These are phyloP conservation scores for Oenanthe oenanthe DNA, from an alignment of 2,113 vertebrate genomes.

Conservation along the genomic window DNA sequence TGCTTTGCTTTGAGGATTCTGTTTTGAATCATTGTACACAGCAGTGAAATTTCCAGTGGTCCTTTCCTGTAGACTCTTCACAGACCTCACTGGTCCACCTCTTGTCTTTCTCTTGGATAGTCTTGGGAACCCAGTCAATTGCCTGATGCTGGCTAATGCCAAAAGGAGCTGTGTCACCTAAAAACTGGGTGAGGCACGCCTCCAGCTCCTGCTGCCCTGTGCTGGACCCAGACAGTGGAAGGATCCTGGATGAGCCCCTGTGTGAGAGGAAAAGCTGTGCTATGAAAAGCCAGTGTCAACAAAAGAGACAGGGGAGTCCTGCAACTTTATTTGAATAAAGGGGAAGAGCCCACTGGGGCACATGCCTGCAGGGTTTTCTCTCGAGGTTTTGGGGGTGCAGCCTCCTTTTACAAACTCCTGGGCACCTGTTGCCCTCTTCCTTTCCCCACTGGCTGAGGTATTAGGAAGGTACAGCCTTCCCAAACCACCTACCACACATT, in stretches of 20 bases:
- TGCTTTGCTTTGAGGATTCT: not conserved
- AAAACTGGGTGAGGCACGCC: rapidly evolving
- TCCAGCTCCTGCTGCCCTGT: not conserved
- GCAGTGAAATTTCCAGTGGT: not conserved
- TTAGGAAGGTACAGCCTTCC: not conserved
- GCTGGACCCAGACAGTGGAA: rapidly evolving
- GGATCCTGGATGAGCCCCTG: rapidly evolving
- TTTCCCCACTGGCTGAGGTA: not conserved
- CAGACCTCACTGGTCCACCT: not conserved
- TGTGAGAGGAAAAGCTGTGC: rapidly evolving
- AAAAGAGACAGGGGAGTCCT: not conserved
- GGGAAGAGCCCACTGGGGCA: not conserved
- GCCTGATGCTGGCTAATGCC: rapidly evolving
- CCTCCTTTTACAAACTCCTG: not conserved
- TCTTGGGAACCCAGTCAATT: rapidly evolving
- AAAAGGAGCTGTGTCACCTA: not conserved
- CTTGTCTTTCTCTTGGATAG: not conserved
- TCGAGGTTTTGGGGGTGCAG: rapidly evolving
- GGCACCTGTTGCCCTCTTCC: rapidly evolving
- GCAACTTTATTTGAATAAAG: rapidly evolving
- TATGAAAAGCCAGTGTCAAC: not conserved
- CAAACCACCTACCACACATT: rapidly evolving
- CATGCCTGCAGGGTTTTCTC: rapidly evolving
- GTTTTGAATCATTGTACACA: not conserved
- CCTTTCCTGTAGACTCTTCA: not conserved